A percentile compares a stretch with the other conserved stretches of the same genome.
Evolutionary conservation across 2,888 invertebrate species (phyloP).

Genomic region (Microchrysa polita): DNA sequence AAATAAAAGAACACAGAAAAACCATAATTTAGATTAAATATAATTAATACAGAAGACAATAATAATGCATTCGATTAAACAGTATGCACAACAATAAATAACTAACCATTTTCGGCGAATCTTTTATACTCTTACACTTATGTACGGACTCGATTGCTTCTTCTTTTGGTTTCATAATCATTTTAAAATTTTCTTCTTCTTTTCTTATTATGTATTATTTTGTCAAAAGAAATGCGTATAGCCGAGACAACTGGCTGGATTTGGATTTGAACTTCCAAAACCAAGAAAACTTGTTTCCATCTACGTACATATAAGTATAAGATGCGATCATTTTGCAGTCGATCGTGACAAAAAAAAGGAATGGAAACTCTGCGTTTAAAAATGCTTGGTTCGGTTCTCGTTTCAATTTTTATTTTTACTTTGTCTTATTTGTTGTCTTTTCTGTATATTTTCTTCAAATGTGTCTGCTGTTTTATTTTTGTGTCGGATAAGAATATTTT

Average conservation of each 20-base stretch:
- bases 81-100: not conserved
- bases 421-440: conserved; percentile 20
- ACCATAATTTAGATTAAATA: conserved; percentile 8
- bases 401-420: not conserved
- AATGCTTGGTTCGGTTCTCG: not conserved
- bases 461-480: conserved; percentile 26
- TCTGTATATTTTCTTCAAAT: conserved; percentile 16
- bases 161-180: too few relatives aligned
- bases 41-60: conserved; percentile 6
- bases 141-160: too few relatives aligned
- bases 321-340: conserved; percentile 41
- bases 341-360: conserved; percentile 45
- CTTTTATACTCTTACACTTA: not conserved
- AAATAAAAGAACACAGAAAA: conserved; percentile 55
- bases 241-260: too few relatives aligned
- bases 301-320: too few relatives aligned
- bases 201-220: too few relatives aligned
- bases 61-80: not conserved
- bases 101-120: not conserved
- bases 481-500: not conserved
- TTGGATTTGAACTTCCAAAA: too few relatives aligned
- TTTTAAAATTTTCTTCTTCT: too few relatives aligned
- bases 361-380: conserved; percentile 24
- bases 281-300: conserved; percentile 29
- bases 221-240: too few relatives aligned